phyloP scores from a whole-genome alignment of 2,797 vertebrate species.

The Hybognathus amarus region DNA sequence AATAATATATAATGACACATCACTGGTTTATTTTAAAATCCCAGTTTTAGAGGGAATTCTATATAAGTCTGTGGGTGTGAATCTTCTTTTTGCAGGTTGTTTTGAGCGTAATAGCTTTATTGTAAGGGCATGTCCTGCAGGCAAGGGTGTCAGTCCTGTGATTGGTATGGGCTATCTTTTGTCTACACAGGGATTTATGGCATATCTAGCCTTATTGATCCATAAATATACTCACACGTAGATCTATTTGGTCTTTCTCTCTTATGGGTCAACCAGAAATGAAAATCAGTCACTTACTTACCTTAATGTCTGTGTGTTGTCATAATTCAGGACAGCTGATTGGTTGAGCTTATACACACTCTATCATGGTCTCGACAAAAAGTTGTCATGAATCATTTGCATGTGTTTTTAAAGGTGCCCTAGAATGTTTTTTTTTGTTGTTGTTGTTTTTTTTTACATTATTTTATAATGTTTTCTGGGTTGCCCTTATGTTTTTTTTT shows the following conservation, averaged over 20 bases:
- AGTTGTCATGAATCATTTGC: background rate
- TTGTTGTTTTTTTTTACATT: too few relatives aligned
- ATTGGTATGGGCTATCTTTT: slow-evolving; percentile 54
- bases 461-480: too few relatives aligned
- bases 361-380: background rate
- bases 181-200: slow-evolving; percentile 51
- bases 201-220: slow-evolving; percentile 57
- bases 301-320: background rate
- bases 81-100: slow-evolving; percentile 4
- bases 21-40: background rate
- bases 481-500: too few relatives aligned
- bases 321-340: background rate
- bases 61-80: background rate
- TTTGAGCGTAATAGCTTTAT: slow-evolving; percentile 2
- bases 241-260: background rate
- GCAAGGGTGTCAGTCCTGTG: slow-evolving; percentile 26
- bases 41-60: background rate
- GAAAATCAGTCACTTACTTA: background rate
- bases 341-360: background rate
- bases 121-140: slow-evolving; percentile 10
- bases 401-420: too few relatives aligned
- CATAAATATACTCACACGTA: slow-evolving; percentile 40
- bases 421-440: too few relatives aligned
- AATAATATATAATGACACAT: background rate
- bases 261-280: background rate